These are phyloP conservation scores for Polydrusus pterygomalis DNA, from an alignment of 2,888 invertebrate species.

Conservation along the genomic window DNA sequence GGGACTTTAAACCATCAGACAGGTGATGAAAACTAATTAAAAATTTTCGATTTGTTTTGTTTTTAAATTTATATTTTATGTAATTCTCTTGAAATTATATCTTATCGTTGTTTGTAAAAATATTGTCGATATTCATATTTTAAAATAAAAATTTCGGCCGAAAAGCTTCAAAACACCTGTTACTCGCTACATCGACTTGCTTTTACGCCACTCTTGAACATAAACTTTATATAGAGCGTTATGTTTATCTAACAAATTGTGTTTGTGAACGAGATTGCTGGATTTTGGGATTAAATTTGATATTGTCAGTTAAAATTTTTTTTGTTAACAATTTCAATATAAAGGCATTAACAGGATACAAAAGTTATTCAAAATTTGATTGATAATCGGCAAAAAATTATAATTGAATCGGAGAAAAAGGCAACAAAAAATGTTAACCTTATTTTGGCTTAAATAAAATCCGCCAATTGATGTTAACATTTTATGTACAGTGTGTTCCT, in stretches of 20 bases:
- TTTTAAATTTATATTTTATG: not conserved
- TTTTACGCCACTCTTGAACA: constrained; percentile 32
- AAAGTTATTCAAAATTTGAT: not conserved
- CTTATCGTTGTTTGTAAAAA: too few relatives aligned
- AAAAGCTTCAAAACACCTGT: constrained; percentile 33
- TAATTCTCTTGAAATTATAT: not conserved
- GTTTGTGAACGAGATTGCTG: constrained; percentile 57
- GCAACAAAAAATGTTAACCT: too few relatives aligned
- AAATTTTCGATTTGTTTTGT: too few relatives aligned
- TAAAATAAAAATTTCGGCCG: not conserved
- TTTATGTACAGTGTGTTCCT: too few relatives aligned
- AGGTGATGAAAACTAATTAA: too few relatives aligned
- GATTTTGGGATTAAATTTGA: constrained; percentile 48
- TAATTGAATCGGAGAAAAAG: too few relatives aligned
- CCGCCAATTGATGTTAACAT: too few relatives aligned
- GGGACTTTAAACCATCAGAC: too few relatives aligned
- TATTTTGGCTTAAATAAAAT: too few relatives aligned
- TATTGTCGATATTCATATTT: not conserved
- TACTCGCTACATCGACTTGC: constrained; percentile 31
- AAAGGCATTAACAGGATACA: constrained; percentile 32
- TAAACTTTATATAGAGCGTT: constrained; percentile 43
- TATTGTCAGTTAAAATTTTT: constrained; percentile 42
- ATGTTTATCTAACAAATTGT: constrained; percentile 59
- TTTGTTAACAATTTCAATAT: constrained; percentile 32
- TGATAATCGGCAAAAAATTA: not conserved